Base-by-base conservation (phyloP, 2,888 invertebrate genomes). In the Tiphia femorata region DNA sequence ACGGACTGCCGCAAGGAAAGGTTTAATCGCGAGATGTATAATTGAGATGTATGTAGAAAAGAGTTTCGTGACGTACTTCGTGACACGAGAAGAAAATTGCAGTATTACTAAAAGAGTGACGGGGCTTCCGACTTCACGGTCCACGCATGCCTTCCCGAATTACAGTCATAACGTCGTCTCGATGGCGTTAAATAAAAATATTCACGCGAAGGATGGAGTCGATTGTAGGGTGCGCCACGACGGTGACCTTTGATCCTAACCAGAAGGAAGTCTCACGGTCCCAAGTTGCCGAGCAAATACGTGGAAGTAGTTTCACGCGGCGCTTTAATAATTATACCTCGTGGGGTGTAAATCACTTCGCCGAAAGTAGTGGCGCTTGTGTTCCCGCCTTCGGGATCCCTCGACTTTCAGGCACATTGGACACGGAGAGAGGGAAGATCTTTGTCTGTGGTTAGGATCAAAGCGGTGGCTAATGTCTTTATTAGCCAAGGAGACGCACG, bases 321-420 rank as follows among this genome's bases (percentile, higher is more conserved):
- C 68, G 64, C 67, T 72, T 70, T 73, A 64, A 75, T 75, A 74
- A 74, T 74, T 75, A 72, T 52, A 69, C 64, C 61, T 62, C 59
- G 62, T 67, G 37, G 60, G 62, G 71, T 71, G 75, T 75, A 76
- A 74, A 75, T 75, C 76, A 74, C 67, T 75, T 75, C 72, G 74
- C 57, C 76, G 75, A 75, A 76, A 72, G 65, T n/a, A n/a, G n/a
- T n/a, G n/a, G n/a, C 72, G 65, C 61, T 49, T 33, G 70, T 64
- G 58, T 53, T 58, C 58, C 37, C 35, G 53, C 17, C 29, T 16
- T 21, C 29, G n/a, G 23, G n/a, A 8, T 12, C 33, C 33, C 2
- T 44, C 48, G 47, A 64, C 60, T 51, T 62, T 51, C 65, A 66
- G 66, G 62, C 65, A 64, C 65, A 65, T 62, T 59, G 73, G 71